Base-by-base conservation (phyloP, 2,888 invertebrate genomes). In the Athrips mouffetella region DNA sequence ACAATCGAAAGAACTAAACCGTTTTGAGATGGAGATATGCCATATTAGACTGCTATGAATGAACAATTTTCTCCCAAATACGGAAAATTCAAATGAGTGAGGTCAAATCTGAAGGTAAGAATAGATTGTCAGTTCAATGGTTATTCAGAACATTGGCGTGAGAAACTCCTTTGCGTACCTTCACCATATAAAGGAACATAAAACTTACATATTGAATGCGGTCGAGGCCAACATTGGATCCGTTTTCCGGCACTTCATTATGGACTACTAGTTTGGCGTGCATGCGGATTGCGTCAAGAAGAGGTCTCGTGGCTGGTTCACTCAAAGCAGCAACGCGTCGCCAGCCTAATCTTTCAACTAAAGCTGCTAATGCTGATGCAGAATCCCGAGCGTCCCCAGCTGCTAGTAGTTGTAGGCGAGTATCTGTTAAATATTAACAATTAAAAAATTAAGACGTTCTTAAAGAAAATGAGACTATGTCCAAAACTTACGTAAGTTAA, bases 211-310 rank as follows among this genome's bases (percentile, higher is more conserved):
- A 16, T 37, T 7, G 4, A 3, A 16, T 37, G n/a, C 20, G 37
- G 16, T 10, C 10, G 20, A 10, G 51, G 29, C 73, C 65, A 25
- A 67, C 54, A 2, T 62, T 61, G 0, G 59, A 59, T 2, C 58
- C 62, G 27, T 69, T 79, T 59, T 94, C 45, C 2, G 75, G 63
- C 33, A 84, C 63, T 57, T 82, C 83, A 1, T 69, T 55, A 56
- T 75, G 76, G 10, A 67, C 67, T 39, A 73, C 51, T 29, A 79
- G 57, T 50, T 76, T 70, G 4, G 63, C 66, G 3, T 58, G 69
- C 27, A 75, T 64, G 6, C 69, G 67, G 3, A 73, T 57, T 7
- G 70, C 63, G 45, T 72, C 73, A 11, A 77, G 61, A 1, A 70
- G 52, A 2, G 74, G 60, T 25, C 75, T 72, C 23, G 77, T 68